phyloP scores from a whole-genome alignment of 2,797 vertebrate genomes.

The Mormyrops attenuatus region DNA sequence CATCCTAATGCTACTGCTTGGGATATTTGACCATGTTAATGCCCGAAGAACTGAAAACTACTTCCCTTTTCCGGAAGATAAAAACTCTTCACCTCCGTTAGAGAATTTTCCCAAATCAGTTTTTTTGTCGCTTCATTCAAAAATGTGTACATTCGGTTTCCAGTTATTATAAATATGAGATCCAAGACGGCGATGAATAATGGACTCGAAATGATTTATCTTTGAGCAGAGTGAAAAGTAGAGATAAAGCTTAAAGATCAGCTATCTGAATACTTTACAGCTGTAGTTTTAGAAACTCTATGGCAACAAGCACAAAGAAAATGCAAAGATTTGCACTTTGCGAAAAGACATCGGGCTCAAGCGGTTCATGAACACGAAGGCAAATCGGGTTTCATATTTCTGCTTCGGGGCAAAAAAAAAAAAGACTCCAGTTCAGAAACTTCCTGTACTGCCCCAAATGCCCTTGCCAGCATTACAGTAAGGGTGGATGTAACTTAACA shows the following conservation, averaged over 20 bases:
- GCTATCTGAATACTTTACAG: background rate
- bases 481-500: background rate
- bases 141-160: background rate
- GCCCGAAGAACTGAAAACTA: background rate
- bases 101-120: background rate
- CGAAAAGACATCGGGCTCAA: slow-evolving; percentile 27
- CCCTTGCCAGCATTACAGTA: background rate
- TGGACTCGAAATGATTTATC: background rate
- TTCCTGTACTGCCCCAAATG: slow-evolving; percentile 13
- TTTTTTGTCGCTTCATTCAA: background rate
- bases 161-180: background rate
- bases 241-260: background rate
- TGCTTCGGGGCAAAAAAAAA: slow-evolving; percentile 41
- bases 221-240: background rate
- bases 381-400: slow-evolving; percentile 66
- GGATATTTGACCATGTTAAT: slow-evolving; percentile 4
- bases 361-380: slow-evolving; percentile 29
- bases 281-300: background rate
- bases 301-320: slow-evolving; percentile 5
- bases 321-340: background rate
- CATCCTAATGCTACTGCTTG: background rate
- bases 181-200: background rate
- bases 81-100: background rate
- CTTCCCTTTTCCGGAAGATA: slow-evolving; percentile 23
- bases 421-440: background rate